phyloP scores from a whole-genome alignment of 2,888 invertebrate genomes.

The Lampropteryx suffumata region DNA sequence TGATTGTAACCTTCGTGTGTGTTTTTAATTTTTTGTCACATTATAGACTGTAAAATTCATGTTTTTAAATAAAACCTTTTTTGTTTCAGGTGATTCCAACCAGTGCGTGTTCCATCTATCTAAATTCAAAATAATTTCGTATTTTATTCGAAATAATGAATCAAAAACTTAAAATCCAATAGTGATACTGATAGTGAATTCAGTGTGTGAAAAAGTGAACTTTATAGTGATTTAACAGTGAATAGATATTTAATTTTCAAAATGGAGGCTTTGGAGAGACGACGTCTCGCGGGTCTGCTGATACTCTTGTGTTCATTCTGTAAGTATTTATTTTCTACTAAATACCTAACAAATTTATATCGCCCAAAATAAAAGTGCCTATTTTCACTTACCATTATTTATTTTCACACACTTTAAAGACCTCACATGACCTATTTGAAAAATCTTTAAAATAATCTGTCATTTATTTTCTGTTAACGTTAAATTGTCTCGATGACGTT shows the following conservation, averaged over 20 bases:
- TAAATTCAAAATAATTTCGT: slow-evolving; percentile 5
- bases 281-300: slow-evolving; percentile 55
- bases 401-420: no score
- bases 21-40: not conserved
- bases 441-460: no score
- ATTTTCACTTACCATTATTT: no score
- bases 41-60: not conserved
- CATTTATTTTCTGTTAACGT: no score
- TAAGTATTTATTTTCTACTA: slow-evolving; percentile 49
- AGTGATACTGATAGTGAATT: slow-evolving; percentile 26
- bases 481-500: not conserved
- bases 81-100: slow-evolving; percentile 42
- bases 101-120: slow-evolving; percentile 13
- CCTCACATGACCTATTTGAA: no score
- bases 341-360: no score
- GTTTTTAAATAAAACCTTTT: slow-evolving; percentile 22
- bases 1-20: no score
- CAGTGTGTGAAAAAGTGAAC: slow-evolving; percentile 28
- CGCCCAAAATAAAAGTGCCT: no score
- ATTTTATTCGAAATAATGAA: slow-evolving; percentile 14
- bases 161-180: slow-evolving; percentile 26
- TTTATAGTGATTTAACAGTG: slow-evolving; percentile 22
- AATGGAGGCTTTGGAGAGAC: slow-evolving; percentile 77
- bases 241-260: slow-evolving; percentile 34
- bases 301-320: slow-evolving; percentile 69